Evolutionary conservation across 2,888 invertebrate genomes (phyloP).

Genomic region (Sarcophaga rosellei): DNA sequence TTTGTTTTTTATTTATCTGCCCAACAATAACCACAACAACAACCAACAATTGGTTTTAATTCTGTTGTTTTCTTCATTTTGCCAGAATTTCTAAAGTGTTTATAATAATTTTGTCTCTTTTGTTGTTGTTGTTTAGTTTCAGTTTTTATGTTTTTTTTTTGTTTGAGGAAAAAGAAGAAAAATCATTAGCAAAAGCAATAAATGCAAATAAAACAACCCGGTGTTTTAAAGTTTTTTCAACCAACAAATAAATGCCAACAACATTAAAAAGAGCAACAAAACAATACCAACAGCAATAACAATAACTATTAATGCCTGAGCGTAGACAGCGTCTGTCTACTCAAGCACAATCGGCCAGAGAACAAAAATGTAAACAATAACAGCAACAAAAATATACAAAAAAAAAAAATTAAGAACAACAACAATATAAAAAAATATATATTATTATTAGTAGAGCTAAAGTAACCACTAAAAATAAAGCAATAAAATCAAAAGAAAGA

Average conservation of each 20-base stretch:
- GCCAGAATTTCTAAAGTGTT: background rate
- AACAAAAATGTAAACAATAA: conserved; percentile 48
- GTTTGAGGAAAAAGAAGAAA: conserved; percentile 16
- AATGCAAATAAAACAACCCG: conserved; percentile 35
- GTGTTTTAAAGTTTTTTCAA: conserved; percentile 44
- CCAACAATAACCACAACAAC: background rate
- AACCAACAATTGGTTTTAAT: conserved; percentile 28
- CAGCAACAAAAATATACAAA: conserved; percentile 28
- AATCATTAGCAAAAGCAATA: conserved; percentile 27
- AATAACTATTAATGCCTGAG: background rate
- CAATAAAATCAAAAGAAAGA: too few relatives aligned
- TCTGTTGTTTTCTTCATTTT: background rate
- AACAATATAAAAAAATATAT: background rate
- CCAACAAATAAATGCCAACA: background rate
- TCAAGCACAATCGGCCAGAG: conserved; percentile 14
- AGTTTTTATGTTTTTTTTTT: conserved; percentile 21
- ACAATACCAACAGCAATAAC: conserved; percentile 1
- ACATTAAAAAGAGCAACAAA: conserved; percentile 26
- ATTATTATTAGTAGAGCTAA: background rate
- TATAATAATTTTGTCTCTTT: conserved; percentile 1
- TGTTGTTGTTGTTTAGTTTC: conserved; percentile 23
- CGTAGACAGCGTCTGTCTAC: conserved; percentile 27
- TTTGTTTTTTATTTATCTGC: background rate
- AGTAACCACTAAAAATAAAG: background rate
- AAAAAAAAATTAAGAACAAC: conserved; percentile 28